A percentile compares a stretch with the other conserved stretches of the same genome.
phyloP scores from a whole-genome alignment of 2,113 vertebrate species.

The Chloebia gouldiae region DNA sequence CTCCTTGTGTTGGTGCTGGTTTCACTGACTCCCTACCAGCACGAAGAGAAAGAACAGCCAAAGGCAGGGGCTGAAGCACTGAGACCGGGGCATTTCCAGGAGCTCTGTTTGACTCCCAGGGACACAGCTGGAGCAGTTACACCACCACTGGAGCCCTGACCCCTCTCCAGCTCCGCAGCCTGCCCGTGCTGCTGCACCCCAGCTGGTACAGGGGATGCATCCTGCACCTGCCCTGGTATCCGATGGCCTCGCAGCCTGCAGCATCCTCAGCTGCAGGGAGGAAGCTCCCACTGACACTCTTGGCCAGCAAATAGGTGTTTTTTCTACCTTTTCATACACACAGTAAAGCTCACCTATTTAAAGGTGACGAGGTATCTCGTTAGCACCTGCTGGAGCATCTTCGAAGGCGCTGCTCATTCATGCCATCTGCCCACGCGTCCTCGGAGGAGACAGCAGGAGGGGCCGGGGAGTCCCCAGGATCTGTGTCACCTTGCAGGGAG shows the following conservation, averaged over 20 bases:
- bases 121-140: background rate
- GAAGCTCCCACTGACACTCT: background rate
- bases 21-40: background rate
- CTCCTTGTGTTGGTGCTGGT: background rate
- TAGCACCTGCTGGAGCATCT: background rate
- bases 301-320: background rate
- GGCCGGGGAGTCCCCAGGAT: background rate
- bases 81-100: background rate
- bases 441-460: background rate
- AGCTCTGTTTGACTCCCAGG: background rate
- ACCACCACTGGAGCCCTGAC: background rate
- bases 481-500: background rate
- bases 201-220: fast-evolving
- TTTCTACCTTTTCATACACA: background rate
- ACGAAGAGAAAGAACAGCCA: background rate
- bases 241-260: fast-evolving
- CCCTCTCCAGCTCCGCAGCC: background rate
- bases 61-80: background rate
- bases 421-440: background rate
- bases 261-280: background rate
- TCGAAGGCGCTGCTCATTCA: background rate
- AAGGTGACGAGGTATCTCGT: background rate
- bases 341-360: background rate
- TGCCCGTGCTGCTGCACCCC: fast-evolving
- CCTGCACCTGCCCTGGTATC: background rate